phyloP scores from a whole-genome alignment of 2,113 vertebrate species.

The Uropsilus gracilis region DNA sequence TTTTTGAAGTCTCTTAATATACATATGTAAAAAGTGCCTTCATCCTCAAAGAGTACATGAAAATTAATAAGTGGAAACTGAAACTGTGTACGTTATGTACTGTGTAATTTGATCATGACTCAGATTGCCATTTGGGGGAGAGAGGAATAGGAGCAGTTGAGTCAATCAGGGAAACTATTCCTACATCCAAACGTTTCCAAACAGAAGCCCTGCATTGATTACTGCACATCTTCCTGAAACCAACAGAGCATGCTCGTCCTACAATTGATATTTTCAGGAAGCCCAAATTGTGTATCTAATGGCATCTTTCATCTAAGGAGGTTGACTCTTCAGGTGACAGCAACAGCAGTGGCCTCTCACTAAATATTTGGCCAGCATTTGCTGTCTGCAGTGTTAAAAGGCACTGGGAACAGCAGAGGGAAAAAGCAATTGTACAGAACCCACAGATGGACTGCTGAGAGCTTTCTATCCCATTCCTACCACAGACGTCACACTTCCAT shows the following conservation, averaged over 20 bases:
- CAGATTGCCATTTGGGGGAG: neutral
- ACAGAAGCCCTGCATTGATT: neutral
- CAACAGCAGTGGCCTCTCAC: slow-evolving; percentile 65
- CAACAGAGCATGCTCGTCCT: neutral
- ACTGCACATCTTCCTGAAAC: slow-evolving; percentile 44
- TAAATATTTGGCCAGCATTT: slow-evolving; percentile 55
- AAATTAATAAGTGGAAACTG: neutral
- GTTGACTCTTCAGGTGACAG: slow-evolving; percentile 70
- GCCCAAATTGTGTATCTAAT: slow-evolving; percentile 69
- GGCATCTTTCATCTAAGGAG: slow-evolving; percentile 56
- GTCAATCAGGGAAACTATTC: neutral
- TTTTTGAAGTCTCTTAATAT: neutral
- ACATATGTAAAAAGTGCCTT: neutral
- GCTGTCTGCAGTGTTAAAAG: slow-evolving; percentile 82
- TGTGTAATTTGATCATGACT: neutral
- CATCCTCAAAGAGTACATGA: neutral
- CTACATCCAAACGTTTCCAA: slow-evolving; percentile 44
- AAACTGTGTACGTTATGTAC: neutral
- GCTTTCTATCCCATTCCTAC: slow-evolving; percentile 80
- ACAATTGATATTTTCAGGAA: slow-evolving; percentile 63
- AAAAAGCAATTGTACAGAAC: slow-evolving; percentile 84
- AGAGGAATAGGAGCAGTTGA: neutral
- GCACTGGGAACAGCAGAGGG: slow-evolving; percentile 78
- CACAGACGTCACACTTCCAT: slow-evolving; percentile 74
- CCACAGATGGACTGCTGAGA: slow-evolving; percentile 81